phyloP scores from a whole-genome alignment of 2,113 vertebrate genomes.

The Actinemys pallida region DNA sequence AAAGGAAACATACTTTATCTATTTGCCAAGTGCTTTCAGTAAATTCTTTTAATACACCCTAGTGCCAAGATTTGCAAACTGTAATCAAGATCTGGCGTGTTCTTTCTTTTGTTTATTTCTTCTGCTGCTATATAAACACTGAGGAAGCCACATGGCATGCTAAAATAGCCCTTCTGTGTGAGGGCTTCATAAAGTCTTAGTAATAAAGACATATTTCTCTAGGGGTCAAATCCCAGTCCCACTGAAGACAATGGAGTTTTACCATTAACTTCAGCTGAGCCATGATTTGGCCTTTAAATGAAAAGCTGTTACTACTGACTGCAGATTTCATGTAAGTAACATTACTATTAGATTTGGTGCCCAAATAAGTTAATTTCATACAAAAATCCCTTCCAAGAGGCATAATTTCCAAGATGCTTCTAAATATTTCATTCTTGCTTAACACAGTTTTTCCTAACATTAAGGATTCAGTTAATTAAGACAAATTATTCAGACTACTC shows the following conservation, averaged over 20 bases:
- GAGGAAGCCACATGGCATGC: not conserved
- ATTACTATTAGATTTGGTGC: conserved; percentile 38
- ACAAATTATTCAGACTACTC: not conserved
- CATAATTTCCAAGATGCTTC: not conserved
- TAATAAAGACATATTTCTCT: conserved; percentile 29
- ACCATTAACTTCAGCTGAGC: conserved; percentile 19
- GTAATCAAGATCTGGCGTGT: not conserved
- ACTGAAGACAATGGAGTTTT: not conserved
- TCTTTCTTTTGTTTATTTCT: not conserved
- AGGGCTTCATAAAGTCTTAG: conserved; percentile 46
- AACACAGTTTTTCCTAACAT: fast-evolving
- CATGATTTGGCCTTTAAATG: not conserved
- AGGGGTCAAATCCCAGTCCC: not conserved
- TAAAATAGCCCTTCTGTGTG: not conserved
- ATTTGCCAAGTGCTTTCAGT: conserved; percentile 67
- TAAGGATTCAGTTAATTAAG: not conserved
- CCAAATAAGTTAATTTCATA: conserved; percentile 25
- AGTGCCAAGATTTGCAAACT: conserved; percentile 18
- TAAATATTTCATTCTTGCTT: conserved; percentile 11
- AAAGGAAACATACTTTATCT: conserved; percentile 67
- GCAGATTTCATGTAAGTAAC: conserved; percentile 15
- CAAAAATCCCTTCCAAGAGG: not conserved
- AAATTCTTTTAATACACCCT: conserved; percentile 47
- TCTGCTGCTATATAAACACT: not conserved
- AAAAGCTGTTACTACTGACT: not conserved